Evolutionary conservation across 2,113 vertebrate genomes (phyloP).

Genomic region (Amphiprion ocellaris): DNA sequence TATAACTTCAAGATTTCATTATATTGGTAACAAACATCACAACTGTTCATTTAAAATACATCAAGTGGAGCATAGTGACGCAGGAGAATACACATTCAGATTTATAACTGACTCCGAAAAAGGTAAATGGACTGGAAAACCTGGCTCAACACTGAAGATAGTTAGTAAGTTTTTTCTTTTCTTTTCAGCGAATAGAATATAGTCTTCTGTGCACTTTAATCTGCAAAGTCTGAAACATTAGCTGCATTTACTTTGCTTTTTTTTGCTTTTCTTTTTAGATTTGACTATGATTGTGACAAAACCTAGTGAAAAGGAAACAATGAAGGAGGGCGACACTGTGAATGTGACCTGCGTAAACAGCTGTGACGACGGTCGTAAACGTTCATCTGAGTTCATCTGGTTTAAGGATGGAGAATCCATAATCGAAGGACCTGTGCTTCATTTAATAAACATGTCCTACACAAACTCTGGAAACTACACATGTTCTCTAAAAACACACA

Average conservation of each 20-base stretch:
- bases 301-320: background rate
- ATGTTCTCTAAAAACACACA: conserved; percentile 49
- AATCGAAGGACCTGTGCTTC: conserved; percentile 25
- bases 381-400: conserved; percentile 44
- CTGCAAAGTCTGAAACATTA: background rate
- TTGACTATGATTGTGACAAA: background rate
- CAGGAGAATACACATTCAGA: too few relatives aligned
- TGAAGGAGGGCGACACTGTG: conserved; percentile 43
- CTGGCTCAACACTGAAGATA: too few relatives aligned
- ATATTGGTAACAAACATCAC: conserved; percentile 18
- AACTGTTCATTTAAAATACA: conserved; percentile 57
- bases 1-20: background rate
- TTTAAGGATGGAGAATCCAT: conserved; percentile 41
- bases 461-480: conserved; percentile 62
- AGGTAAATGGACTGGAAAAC: too few relatives aligned
- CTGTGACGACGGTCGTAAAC: background rate
- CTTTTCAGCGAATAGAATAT: background rate
- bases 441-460: conserved; percentile 28
- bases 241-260: background rate
- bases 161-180: too few relatives aligned
- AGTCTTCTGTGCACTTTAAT: background rate
- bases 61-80: background rate
- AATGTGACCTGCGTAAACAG: conserved; percentile 26
- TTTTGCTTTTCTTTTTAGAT: conserved; percentile 24
- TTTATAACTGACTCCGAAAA: too few relatives aligned